Percentiles rank a stretch among this genome's conserved stretches.
These are phyloP conservation scores for Neolamprologus caudopunctatus DNA, from an alignment of 2,113 vertebrate genomes.

Conservation along the genomic window DNA sequence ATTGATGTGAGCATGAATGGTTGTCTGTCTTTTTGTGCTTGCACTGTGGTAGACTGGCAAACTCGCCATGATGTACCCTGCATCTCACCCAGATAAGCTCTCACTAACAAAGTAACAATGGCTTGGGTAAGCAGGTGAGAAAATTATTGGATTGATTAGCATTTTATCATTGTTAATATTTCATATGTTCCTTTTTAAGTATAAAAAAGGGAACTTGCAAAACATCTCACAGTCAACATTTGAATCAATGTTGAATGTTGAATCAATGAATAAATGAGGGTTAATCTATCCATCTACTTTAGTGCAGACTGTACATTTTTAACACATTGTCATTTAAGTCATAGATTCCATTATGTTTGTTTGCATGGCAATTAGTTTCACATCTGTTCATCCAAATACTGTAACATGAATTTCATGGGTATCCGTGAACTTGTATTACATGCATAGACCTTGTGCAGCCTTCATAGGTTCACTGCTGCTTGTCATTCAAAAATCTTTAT, in stretches of 20 bases:
- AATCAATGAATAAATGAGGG: neutral
- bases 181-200: neutral
- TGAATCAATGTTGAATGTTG: neutral
- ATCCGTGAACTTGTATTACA: neutral
- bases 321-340: neutral
- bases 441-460: neutral
- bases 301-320: neutral
- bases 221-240: neutral
- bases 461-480: neutral
- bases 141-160: neutral
- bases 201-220: neutral
- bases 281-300: neutral
- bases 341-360: neutral
- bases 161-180: neutral
- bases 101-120: neutral
- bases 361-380: neutral
- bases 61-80: neutral
- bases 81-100: neutral
- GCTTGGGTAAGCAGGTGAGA: neutral
- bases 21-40: neutral
- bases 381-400: neutral
- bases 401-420: neutral
- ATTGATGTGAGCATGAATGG: neutral
- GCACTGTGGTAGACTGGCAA: neutral
- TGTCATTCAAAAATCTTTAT: conserved; percentile 10